Percentiles rank a stretch among this genome's conserved stretches.
Conservation (phyloP, 2,113 vertebrate species). For the Acinonyx jubatus region DNA sequence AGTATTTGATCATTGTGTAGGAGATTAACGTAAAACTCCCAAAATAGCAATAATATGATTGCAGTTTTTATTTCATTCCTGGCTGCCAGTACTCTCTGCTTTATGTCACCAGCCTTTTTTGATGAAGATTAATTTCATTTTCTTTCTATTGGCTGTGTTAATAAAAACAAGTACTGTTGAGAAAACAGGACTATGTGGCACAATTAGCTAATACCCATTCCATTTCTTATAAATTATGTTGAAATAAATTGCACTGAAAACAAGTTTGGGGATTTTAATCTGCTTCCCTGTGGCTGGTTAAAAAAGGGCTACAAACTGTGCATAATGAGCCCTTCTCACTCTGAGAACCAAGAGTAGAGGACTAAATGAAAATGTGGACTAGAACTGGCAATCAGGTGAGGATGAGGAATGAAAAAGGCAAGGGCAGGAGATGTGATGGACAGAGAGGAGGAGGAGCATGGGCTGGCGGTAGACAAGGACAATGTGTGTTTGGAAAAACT, state of each 20-base stretch:
- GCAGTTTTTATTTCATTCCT: constrained; percentile 40
- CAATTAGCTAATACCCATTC: constrained; percentile 47
- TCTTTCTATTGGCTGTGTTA: constrained; percentile 30
- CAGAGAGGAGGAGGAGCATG: not conserved
- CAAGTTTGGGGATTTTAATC: constrained; percentile 12
- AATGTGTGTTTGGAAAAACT: not conserved
- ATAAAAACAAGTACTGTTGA: constrained; percentile 58
- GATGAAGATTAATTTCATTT: constrained; percentile 64
- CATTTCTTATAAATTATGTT: constrained; percentile 50
- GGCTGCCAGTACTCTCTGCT: constrained; percentile 22
- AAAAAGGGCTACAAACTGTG: not conserved
- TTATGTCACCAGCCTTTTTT: constrained; percentile 5
- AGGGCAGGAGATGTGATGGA: not conserved
- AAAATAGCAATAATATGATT: constrained; percentile 18
- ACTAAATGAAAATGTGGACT: not conserved
- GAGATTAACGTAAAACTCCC: constrained; percentile 64
- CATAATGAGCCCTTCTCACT: not conserved
- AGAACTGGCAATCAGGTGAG: not conserved
- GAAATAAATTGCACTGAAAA: constrained; percentile 54
- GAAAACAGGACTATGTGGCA: constrained; percentile 52
- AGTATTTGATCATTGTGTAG: constrained; percentile 59
- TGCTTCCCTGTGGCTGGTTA: not conserved
- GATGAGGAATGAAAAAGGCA: not conserved
- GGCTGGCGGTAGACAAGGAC: not conserved
- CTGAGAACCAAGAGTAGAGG: not conserved